phyloP scores from a whole-genome alignment of 1,140 invertebrate genomes.

The Drosophila auraria region DNA sequence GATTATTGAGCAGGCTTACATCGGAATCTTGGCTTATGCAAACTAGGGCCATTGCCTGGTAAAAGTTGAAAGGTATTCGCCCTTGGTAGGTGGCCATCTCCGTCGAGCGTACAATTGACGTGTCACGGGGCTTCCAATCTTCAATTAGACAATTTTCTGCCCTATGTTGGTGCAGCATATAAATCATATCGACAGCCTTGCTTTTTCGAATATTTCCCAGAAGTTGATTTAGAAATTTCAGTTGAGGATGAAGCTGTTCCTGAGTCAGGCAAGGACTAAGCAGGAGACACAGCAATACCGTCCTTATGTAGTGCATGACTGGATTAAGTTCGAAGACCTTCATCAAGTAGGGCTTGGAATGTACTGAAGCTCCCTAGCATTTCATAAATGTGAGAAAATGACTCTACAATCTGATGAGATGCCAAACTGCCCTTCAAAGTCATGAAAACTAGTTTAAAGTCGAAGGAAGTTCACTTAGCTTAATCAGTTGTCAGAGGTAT shows the following conservation, averaged over 20 bases:
- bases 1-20: neutral
- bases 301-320: neutral
- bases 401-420: neutral
- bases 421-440: neutral
- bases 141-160: conserved; percentile 9
- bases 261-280: neutral
- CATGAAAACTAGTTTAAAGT: neutral
- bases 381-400: neutral
- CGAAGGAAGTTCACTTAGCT: conserved; percentile 1
- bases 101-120: conserved; percentile 12
- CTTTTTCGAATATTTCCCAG: neutral
- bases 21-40: conserved; percentile 21
- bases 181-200: neutral
- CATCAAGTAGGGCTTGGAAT: neutral
- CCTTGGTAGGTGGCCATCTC: neutral
- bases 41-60: conserved; percentile 13
- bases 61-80: neutral
- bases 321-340: neutral
- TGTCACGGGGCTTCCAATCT: conserved; percentile 1
- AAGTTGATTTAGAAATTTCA: neutral
- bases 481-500: conserved; percentile 5
- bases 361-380: neutral
- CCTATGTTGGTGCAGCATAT: neutral
- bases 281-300: neutral
- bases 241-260: neutral